A percentile compares a stretch with the other conserved stretches of the same genome.
Evolutionary conservation across 2,797 vertebrate genomes (phyloP).

Genomic region (Naso thynnoides): DNA sequence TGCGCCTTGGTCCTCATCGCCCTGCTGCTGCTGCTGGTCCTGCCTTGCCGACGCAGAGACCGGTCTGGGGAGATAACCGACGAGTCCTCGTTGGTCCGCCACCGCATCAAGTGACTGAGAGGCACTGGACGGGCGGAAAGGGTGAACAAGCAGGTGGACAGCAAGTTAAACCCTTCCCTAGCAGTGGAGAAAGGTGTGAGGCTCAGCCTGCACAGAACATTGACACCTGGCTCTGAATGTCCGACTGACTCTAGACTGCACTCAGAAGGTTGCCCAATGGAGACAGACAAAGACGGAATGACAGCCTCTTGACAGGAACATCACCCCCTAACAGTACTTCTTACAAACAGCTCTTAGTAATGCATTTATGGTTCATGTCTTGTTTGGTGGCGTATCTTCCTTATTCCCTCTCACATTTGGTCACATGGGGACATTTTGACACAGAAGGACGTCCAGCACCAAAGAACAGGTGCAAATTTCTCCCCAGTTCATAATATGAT

Average conservation of each 20-base stretch:
- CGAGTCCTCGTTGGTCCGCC: slow-evolving; percentile 93
- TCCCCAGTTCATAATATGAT: neutral
- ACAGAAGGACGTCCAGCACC: neutral
- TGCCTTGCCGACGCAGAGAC: slow-evolving; percentile 80
- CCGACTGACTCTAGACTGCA: slow-evolving; percentile 38
- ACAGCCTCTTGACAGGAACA: slow-evolving; percentile 60
- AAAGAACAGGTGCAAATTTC: neutral
- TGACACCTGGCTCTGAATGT: slow-evolving; percentile 14
- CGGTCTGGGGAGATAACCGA: slow-evolving; percentile 90
- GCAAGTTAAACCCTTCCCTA: slow-evolving; percentile 23
- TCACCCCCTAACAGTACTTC: slow-evolving; percentile 35
- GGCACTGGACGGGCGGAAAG: slow-evolving; percentile 19
- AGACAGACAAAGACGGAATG: slow-evolving; percentile 39
- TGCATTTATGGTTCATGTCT: slow-evolving; percentile 16
- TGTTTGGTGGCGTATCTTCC: slow-evolving; percentile 10
- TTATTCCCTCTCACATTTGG: slow-evolving; percentile 6
- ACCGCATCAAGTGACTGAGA: slow-evolving; percentile 94
- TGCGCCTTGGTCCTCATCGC: slow-evolving; percentile 90
- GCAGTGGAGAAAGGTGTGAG: slow-evolving; percentile 27
- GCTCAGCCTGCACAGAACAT: slow-evolving; percentile 24
- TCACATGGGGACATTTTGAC: neutral
- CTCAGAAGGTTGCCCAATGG: slow-evolving; percentile 34
- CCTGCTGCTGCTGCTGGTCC: slow-evolving; percentile 87
- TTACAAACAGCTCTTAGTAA: slow-evolving; percentile 18
- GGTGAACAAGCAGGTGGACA: slow-evolving; percentile 19